Evolutionary conservation across 2,888 invertebrate genomes (phyloP).

Genomic region (Apotomis betuletana): DNA sequence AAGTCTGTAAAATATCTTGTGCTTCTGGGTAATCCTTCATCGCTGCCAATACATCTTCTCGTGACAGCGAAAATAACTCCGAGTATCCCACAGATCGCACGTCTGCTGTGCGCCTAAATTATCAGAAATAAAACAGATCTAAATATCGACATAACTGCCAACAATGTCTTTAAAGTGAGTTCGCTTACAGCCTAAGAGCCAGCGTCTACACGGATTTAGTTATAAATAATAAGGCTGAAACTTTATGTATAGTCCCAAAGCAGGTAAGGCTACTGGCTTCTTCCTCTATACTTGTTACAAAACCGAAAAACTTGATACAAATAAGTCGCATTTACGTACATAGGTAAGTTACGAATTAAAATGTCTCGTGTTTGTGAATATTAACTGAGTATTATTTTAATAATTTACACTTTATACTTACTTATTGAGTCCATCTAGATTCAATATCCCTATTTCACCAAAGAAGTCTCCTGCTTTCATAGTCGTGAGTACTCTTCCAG

Average conservation of each 20-base stretch:
- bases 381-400: too few species aligned
- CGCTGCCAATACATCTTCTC: constrained; percentile 96
- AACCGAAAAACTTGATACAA: too few species aligned
- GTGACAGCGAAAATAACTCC: constrained; percentile 95
- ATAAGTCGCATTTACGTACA: too few species aligned
- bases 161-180: too few species aligned
- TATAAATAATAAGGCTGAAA: too few species aligned
- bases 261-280: too few species aligned
- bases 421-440: constrained; percentile 98
- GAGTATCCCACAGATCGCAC: constrained; percentile 98
- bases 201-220: too few species aligned
- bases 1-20: constrained; percentile 94
- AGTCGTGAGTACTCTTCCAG: constrained; percentile 95
- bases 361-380: too few species aligned
- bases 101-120: constrained; percentile 94
- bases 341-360: too few species aligned
- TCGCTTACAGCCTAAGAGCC: too few species aligned
- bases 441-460: constrained; percentile 98
- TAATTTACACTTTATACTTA: constrained; percentile 64
- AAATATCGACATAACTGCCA: not conserved
- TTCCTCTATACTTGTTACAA: too few species aligned
- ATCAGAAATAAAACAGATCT: constrained; percentile 37
- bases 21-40: constrained; percentile 99
- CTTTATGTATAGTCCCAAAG: too few species aligned
- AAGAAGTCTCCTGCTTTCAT: constrained; percentile 99